Evolutionary conservation across 2,113 vertebrate species (phyloP).

Genomic region (Platysteira castanea): DNA sequence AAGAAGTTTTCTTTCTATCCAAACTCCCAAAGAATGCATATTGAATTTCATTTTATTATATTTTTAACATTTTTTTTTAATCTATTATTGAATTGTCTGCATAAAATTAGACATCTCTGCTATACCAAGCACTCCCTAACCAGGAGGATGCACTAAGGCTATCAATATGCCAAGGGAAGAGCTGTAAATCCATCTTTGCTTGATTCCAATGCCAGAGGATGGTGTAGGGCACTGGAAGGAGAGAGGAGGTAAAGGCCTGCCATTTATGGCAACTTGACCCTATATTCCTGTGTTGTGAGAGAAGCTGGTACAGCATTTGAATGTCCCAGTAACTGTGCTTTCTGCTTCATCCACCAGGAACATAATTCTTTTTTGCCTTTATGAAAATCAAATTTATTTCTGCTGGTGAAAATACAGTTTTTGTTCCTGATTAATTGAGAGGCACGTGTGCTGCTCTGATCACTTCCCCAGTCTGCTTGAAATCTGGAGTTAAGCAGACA

Average conservation of each 20-base stretch:
- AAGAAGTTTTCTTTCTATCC: neutral
- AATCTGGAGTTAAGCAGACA: neutral
- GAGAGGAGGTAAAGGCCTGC: neutral
- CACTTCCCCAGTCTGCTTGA: neutral
- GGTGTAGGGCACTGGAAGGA: neutral
- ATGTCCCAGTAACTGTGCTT: neutral
- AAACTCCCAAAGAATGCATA: neutral
- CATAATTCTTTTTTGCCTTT: neutral
- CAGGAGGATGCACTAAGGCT: neutral
- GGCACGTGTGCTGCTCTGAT: neutral
- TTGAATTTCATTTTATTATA: neutral
- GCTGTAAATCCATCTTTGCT: neutral
- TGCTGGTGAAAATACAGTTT: neutral
- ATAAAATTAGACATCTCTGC: neutral
- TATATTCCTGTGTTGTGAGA: neutral
- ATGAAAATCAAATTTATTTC: slow-evolving; percentile 20
- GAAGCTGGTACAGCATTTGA: neutral
- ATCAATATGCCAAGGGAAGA: neutral
- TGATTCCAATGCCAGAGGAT: neutral
- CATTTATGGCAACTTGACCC: neutral
- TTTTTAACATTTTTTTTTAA: neutral
- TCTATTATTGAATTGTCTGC: neutral
- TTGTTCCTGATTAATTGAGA: neutral
- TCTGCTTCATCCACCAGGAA: neutral
- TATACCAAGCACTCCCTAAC: neutral